Base-by-base conservation (phyloP, 2,888 invertebrate species). In the Pyralis farinalis region DNA sequence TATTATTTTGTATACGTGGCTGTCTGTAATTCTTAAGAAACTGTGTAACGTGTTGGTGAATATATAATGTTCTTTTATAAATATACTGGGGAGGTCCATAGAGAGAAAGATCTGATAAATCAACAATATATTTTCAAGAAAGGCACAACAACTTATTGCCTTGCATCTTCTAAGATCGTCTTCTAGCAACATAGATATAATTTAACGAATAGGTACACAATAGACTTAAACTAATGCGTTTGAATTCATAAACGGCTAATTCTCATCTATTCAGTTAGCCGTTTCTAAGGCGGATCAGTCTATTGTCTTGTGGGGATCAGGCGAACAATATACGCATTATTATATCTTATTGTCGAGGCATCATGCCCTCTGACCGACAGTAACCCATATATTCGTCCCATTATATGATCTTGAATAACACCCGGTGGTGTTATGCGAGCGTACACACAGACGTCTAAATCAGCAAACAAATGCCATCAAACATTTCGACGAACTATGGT, bases 381-480 rank as follows among this genome's bases (percentile, higher is more conserved):
- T 72, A 70, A 74, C 71, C 81, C 82, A 80, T 82, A 82, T 78
- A 77, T 81, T 74, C 80, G 74, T 76, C 71, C 80, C 68, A 79
- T 84, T 84, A 82, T 82, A 70, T 71, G 72, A 77, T 80, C 78
- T 72, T 83, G 79, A 81, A 78, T 76, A 74, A 75, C 61, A 65
- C 53, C 67, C 53, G 56, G 40, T 16, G 40, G 42, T 32, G 39
- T 36, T 47, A 41, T 35, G 34, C 12, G 11, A 11, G 27, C 25
- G 42, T 41, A 44, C 44, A 42, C 32, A 48, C 40, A 9, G 44
- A 2, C 9, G 5, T 7, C 0, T 0, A 1, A 36, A 11, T 21
- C 8, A 34, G 35, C 8, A 8, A 45, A 12, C 42, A 16, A 8
- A 0, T 44, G n/a, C n/a, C 8, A 7, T 20, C 9, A n/a, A 21